Evolutionary conservation across 2,113 vertebrate species (phyloP), one percentile per base, ranked within the genome.

Genomic region (Pelusios castaneus): DNA sequence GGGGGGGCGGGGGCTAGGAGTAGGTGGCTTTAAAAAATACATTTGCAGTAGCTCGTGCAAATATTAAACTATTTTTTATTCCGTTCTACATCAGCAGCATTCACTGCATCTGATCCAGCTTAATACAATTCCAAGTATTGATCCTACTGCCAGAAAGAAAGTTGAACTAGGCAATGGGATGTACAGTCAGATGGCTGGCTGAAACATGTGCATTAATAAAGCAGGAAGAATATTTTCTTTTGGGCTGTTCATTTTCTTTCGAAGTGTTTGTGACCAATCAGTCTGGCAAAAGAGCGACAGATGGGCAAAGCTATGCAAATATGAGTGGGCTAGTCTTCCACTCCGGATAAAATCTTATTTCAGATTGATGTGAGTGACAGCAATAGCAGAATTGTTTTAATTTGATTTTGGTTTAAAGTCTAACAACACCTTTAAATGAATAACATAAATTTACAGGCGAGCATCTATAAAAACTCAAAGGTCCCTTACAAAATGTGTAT

Each of bases 351-450:
- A 97, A 95, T 95, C 94, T 58, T 96, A 97, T 97, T 97, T 98
- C 97, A 97, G 97, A 92, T 92, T 96, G 91, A 96, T 79, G 94
- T 49, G 77, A 94, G 25, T 89, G 97, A 97, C 97, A 98, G 95
- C 94, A 96, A 63, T 77, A 97, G 90, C 95, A 96, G 43, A 91
- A 89, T 34, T 54, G 54, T 89, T 82, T 90, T 96, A 95, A 84
- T 80, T 83, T 93, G 94, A 95, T 84, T 97, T 94, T 97, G 97
- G 97, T 97, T 96, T 92, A 91, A 97, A 97, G 97, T 96, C 93
- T 95, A 79, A 95, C 90, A 96, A 38, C 27, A 85, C 80, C 90
- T 94, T 88, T 84, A 94, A 94, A 87, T 83, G 85, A 90, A 87
- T 70, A 91, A 89, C 5, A 22, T 76, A 82, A 7, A 9, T 91